phyloP scores from a whole-genome alignment of 2,888 invertebrate species.

The Rutpela maculata region DNA sequence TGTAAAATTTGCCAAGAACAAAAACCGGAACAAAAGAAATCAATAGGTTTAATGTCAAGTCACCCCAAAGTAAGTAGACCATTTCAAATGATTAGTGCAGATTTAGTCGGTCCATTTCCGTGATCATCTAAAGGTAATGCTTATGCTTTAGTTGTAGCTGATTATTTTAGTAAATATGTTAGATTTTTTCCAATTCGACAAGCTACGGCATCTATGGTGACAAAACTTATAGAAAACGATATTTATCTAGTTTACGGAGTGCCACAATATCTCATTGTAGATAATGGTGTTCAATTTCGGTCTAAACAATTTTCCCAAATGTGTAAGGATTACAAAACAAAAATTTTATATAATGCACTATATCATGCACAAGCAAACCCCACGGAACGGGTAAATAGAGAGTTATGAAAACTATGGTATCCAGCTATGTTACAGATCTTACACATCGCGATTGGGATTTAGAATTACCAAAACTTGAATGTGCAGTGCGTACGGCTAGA shows the following conservation, averaged over 20 bases:
- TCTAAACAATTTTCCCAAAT: conserved; percentile 9
- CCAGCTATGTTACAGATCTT: conserved; percentile 3
- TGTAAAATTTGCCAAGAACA: conserved; percentile 9
- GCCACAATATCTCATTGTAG: conserved; percentile 4
- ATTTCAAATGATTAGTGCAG: not conserved
- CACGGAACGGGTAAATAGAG: not conserved
- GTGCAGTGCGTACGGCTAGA: not conserved
- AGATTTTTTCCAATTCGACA: not conserved
- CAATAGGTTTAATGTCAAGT: conserved; percentile 14
- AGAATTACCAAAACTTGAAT: not conserved
- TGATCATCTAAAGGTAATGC: not conserved
- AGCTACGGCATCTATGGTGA: not conserved
- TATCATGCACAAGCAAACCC: not conserved
- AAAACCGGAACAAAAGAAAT: conserved; percentile 30
- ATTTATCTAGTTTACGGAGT: conserved; percentile 7
- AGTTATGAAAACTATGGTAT: not conserved
- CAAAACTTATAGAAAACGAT: conserved; percentile 10
- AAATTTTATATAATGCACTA: not conserved
- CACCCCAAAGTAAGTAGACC: not conserved
- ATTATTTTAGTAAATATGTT: conserved; percentile 15
- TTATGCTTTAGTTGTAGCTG: conserved; percentile 19
- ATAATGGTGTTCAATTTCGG: conserved; percentile 17
- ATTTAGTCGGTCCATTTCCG: conserved; percentile 20
- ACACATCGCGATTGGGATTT: not conserved
- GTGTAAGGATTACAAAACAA: not conserved